A percentile compares a stretch with the other conserved stretches of the same genome.
Evolutionary conservation across 2,888 invertebrate species (phyloP).

Genomic region (Caenorhabditis doughertyi): DNA sequence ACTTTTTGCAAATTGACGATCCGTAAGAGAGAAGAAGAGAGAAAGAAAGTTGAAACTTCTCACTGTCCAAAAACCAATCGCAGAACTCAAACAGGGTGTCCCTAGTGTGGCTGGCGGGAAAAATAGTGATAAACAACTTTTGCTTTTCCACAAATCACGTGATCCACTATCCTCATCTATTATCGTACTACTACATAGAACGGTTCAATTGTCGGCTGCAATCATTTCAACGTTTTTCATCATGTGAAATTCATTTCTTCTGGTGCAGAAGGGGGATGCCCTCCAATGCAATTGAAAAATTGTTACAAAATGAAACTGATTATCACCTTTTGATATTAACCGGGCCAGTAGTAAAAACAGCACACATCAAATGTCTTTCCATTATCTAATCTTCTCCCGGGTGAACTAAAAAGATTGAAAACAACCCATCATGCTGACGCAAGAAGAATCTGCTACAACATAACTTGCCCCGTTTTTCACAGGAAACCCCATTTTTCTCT

Average conservation of each 20-base stretch:
- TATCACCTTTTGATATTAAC: neutral
- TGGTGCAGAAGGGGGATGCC: slow-evolving; percentile 29
- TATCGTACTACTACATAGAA: slow-evolving; percentile 49
- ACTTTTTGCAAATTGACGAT: slow-evolving; percentile 15
- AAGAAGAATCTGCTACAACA: slow-evolving; percentile 21
- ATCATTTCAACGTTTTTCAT: slow-evolving; percentile 18
- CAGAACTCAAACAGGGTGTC: slow-evolving; percentile 47
- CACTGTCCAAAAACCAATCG: slow-evolving; percentile 35
- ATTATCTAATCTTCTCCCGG: neutral
- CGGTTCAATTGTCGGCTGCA: slow-evolving; percentile 22
- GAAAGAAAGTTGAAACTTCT: slow-evolving; percentile 58
- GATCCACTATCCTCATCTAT: slow-evolving; percentile 41
- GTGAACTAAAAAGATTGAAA: slow-evolving; percentile 19
- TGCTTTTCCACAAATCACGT: slow-evolving; percentile 53
- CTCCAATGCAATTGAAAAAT: neutral
- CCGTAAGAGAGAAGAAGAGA: too few relatives aligned
- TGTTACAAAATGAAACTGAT: slow-evolving; percentile 16
- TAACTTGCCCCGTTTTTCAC: slow-evolving; percentile 21
- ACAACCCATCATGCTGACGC: slow-evolving; percentile 46
- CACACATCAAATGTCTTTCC: slow-evolving; percentile 11
- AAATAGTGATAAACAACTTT: slow-evolving; percentile 42
- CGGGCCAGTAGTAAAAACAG: slow-evolving; percentile 32
- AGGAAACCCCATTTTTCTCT: slow-evolving; percentile 13
- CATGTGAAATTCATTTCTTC: slow-evolving; percentile 43
- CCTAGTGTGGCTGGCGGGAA: slow-evolving; percentile 3